Evolutionary conservation across 2,888 invertebrate genomes (phyloP).

Genomic region (Sphaerophoria taeniata): DNA sequence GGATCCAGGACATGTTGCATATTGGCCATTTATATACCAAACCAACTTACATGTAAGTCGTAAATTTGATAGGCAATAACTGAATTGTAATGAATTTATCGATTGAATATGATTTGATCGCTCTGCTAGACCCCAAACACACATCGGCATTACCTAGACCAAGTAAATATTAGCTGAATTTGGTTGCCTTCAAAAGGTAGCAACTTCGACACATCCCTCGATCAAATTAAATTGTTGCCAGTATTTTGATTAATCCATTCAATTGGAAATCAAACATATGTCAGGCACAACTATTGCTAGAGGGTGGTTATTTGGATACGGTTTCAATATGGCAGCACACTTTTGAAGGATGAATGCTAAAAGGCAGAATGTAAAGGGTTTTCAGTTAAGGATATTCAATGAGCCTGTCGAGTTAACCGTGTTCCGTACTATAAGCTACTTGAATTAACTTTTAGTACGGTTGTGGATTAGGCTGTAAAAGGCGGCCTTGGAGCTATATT

Average conservation of each 20-base stretch:
- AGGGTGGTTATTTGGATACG: neutral
- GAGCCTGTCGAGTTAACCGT: neutral
- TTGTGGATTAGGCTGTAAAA: neutral
- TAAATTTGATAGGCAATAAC: conserved; percentile 35
- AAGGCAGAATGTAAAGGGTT: neutral
- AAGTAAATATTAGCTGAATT: conserved; percentile 29
- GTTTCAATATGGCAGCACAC: neutral
- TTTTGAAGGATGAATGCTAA: neutral
- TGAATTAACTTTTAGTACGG: neutral
- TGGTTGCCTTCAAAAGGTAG: conserved; percentile 12
- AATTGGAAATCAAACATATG: conserved; percentile 20
- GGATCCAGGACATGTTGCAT: conserved; percentile 14
- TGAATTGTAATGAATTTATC: conserved; percentile 56
- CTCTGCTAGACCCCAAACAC: neutral
- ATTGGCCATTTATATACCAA: too few species aligned
- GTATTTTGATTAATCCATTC: conserved; percentile 43
- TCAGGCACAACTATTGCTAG: neutral
- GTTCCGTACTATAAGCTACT: neutral
- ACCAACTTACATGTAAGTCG: neutral
- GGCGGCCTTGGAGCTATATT: neutral
- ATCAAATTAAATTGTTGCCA: conserved; percentile 49
- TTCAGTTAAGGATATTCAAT: conserved; percentile 35
- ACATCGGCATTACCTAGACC: neutral
- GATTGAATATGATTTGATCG: conserved; percentile 57
- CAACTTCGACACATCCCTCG: conserved; percentile 14